Evolutionary conservation across 2,113 vertebrate species (phyloP).

Genomic region (Papio anubis): DNA sequence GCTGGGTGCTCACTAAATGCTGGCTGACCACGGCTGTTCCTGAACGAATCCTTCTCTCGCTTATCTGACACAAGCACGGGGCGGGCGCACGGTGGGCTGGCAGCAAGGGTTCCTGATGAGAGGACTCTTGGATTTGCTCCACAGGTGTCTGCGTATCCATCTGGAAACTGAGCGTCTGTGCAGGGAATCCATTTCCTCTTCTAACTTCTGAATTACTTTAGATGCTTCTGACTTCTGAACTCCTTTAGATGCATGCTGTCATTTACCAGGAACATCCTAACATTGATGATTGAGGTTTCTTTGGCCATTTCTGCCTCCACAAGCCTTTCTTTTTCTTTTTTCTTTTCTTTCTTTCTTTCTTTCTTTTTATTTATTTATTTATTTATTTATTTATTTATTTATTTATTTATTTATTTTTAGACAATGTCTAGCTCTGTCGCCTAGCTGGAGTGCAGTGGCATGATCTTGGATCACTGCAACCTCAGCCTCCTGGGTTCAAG

Average conservation of each 20-base stretch:
- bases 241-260: background rate
- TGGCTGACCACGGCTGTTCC: background rate
- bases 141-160: background rate
- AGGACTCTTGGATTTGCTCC: background rate
- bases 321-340: background rate
- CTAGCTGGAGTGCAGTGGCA: too few relatives aligned
- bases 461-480: too few relatives aligned
- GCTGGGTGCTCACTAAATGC: background rate
- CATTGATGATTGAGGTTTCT: background rate
- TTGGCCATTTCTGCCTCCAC: background rate
- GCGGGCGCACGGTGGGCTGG: background rate
- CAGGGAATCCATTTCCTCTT: background rate
- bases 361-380: too few relatives aligned
- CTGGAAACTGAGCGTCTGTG: background rate
- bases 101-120: background rate
- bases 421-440: too few relatives aligned
- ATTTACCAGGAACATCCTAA: background rate
- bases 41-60: background rate
- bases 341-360: fast-evolving
- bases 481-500: too few relatives aligned
- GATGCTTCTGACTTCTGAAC: background rate
- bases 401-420: too few relatives aligned
- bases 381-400: too few relatives aligned
- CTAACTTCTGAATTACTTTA: background rate
- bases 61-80: background rate